Evolutionary conservation across 1,140 invertebrate species (phyloP).

Genomic region (Drosophila nannoptera): DNA sequence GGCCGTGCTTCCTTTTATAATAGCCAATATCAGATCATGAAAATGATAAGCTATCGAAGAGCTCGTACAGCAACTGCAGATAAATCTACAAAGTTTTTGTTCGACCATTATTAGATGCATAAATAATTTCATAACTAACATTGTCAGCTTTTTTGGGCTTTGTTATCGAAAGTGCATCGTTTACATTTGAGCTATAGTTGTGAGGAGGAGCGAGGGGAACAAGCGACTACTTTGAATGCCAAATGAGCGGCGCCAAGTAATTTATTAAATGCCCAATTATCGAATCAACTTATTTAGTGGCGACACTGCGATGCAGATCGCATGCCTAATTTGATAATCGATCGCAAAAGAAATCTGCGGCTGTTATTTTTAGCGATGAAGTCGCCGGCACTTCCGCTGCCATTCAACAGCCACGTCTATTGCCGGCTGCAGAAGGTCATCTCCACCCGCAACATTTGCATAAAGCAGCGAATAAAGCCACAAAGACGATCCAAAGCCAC

Average conservation of each 20-base stretch:
- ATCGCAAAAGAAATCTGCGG: conserved; percentile 26
- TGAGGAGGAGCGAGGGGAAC: conserved; percentile 18
- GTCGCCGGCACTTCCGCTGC: conserved; percentile 60
- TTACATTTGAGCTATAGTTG: no score
- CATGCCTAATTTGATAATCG: conserved; percentile 56
- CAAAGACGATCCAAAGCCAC: conserved; percentile 51
- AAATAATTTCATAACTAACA: neutral
- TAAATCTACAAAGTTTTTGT: neutral
- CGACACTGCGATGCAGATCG: conserved; percentile 58
- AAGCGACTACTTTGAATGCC: conserved; percentile 26
- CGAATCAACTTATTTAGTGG: conserved; percentile 58
- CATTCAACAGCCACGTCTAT: conserved; percentile 32
- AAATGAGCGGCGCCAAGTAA: conserved; percentile 70
- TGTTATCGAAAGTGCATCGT: no score
- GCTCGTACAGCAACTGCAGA: neutral
- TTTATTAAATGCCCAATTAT: conserved; percentile 75
- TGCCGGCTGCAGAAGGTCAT: conserved; percentile 57
- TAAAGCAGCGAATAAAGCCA: conserved; percentile 46
- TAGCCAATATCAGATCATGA: conserved; percentile 44
- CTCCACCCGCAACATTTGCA: conserved; percentile 73
- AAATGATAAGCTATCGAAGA: neutral
- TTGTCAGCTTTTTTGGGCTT: no score
- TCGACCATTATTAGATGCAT: conserved; percentile 11
- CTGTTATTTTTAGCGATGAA: conserved; percentile 71
- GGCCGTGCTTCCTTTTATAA: conserved; percentile 50